Base-by-base conservation (phyloP, 2,888 invertebrate genomes). In the Cephus rjabovi region DNA sequence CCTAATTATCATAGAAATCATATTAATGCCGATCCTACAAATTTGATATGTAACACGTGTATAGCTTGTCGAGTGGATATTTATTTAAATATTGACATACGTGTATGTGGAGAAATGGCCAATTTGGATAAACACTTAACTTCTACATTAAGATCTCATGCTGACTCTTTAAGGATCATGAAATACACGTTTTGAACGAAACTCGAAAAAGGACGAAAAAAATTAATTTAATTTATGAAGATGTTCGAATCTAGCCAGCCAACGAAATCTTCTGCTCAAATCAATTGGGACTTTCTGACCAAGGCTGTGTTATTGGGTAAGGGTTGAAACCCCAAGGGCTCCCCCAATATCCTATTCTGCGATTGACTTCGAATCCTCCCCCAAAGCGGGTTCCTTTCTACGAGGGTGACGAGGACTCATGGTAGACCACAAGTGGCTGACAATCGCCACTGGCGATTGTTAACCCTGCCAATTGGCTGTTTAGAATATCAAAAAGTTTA, bases 361-460 rank as follows among this genome's bases (percentile, higher is more conserved):
- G 89, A 87, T 89, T 89, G 88, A 89, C 87, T 88, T 86, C 84
- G 86, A 83, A 87, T 86, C 88, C 56, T 56, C 6, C 56, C 23
- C 23, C 23, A 23, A 40, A 23, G 56, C 56, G 23, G 9, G 56
- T 23, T 23, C 56, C 56, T 56, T 56, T 56, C 56, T 56, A 56
- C 9, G 56, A 56, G 56, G 56, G 56, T 56, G 23, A 56, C 56
- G 9, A 56, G 56, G 23, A 23, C 56, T 56, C 56, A 23, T 23
- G 87, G 89, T 80, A 81, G 85, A 86, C 88, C 88, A 80, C 88
- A 86, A 89, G 84, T 83, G 88, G 83, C 88, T 86, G 85, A 85
- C 86, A 88, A 88, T 87, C 84, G 85, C 84, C 80, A 81, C 79
- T 80, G 81, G 83, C 83, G 83, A 86, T 86, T 84, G 85, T 84